phyloP scores from a whole-genome alignment of 2,113 vertebrate genomes.

The Thamnophis sirtalis region DNA sequence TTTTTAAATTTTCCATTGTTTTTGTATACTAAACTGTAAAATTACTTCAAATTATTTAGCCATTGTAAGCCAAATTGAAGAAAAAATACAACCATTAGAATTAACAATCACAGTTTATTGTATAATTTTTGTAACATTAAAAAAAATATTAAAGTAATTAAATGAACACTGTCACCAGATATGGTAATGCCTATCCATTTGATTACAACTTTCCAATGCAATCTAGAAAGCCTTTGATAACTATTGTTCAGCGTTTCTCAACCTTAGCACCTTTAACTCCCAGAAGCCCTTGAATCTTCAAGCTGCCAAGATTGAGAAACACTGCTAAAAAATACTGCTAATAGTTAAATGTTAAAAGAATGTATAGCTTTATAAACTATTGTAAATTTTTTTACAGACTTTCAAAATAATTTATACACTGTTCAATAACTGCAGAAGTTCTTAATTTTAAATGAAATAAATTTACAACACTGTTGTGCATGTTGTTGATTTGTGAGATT shows the following conservation, averaged over 20 bases:
- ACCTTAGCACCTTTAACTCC: too few species aligned
- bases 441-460: background rate
- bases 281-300: too few species aligned
- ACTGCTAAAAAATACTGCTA: too few species aligned
- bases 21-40: background rate
- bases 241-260: too few species aligned
- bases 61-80: background rate
- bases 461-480: background rate
- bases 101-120: background rate
- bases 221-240: background rate
- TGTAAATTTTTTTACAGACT: background rate
- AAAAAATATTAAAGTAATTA: background rate
- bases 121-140: background rate
- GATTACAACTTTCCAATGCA: background rate
- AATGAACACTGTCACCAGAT: background rate
- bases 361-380: background rate
- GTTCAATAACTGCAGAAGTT: background rate
- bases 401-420: background rate
- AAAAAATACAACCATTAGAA: background rate
- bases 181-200: background rate
- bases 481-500: background rate
- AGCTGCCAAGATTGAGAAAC: too few species aligned
- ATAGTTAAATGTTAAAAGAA: background rate
- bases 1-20: background rate
- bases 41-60: background rate